Evolutionary conservation across 2,797 vertebrate species (phyloP).

Genomic region (Sylvia borin): DNA sequence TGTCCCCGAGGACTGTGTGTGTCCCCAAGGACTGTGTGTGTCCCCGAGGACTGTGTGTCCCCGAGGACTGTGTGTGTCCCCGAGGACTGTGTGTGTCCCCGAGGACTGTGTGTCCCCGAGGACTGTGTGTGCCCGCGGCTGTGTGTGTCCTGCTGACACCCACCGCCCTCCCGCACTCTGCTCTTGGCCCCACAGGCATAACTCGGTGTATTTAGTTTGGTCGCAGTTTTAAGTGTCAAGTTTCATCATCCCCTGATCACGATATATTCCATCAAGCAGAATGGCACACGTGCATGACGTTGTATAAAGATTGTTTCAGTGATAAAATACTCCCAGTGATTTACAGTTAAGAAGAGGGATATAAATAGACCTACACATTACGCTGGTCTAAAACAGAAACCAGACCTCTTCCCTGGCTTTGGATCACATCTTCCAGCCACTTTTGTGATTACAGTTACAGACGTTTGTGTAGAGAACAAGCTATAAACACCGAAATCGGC

Average conservation of each 20-base stretch:
- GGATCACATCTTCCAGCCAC: not conserved
- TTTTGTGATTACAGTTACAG: not conserved
- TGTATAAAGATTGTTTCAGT: not conserved
- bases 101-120: accelerated
- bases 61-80: not conserved
- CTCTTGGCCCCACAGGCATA: accelerated
- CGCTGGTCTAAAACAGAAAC: not conserved
- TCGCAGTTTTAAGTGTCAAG: not conserved
- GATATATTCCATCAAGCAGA: not conserved
- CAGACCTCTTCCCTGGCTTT: not conserved
- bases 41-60: not conserved
- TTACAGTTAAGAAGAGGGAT: not conserved
- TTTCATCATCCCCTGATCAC: not conserved
- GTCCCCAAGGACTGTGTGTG: not conserved
- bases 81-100: not conserved
- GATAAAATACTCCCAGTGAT: not conserved
- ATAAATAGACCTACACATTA: not conserved
- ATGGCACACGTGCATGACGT: not conserved
- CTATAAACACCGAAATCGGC: not conserved
- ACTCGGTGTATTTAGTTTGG: too few species aligned
- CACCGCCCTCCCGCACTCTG: not conserved
- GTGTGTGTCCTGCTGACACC: not conserved
- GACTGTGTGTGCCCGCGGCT: not conserved
- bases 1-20: too few species aligned
- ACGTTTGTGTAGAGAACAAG: not conserved